Conservation (phyloP, 1,140 invertebrate species). For the Nasonia giraulti region DNA sequence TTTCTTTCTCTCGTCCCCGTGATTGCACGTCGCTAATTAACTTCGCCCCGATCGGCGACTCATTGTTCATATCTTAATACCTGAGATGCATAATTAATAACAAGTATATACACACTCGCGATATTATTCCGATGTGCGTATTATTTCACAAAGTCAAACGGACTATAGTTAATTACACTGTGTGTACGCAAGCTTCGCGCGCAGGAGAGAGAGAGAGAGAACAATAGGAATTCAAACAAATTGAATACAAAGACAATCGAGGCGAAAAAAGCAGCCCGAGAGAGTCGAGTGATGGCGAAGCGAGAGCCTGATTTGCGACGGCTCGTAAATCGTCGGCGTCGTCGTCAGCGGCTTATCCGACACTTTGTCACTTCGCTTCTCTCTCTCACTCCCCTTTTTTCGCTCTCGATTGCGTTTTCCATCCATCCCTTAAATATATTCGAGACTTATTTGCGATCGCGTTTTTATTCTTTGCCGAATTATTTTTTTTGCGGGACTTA, state of each 20-base stretch:
- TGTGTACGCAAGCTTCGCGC: background rate
- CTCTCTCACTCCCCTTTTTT: background rate
- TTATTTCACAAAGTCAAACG: too few species aligned
- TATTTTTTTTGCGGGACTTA: background rate
- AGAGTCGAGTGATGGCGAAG: background rate
- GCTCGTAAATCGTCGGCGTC: conserved; percentile 9
- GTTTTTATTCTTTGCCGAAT: background rate
- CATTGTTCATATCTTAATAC: background rate
- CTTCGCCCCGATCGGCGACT: background rate
- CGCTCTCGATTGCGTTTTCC: background rate
- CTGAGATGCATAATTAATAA: background rate
- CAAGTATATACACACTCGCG: too few species aligned
- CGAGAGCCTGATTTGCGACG: conserved; percentile 15
- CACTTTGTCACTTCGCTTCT: conserved; percentile 25
- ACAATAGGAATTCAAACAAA: background rate
- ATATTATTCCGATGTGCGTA: too few species aligned
- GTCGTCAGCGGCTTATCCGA: conserved; percentile 30
- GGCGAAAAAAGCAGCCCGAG: background rate
- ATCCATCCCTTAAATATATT: background rate
- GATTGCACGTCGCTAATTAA: background rate
- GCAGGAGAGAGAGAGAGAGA: background rate
- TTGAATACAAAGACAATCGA: background rate
- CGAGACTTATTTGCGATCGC: background rate
- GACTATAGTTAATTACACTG: background rate
- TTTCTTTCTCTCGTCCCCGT: background rate